A percentile compares a stretch with the other conserved stretches of the same genome.
These are phyloP conservation scores for Muscina levida DNA, from an alignment of 2,888 invertebrate species.

Conservation along the genomic window DNA sequence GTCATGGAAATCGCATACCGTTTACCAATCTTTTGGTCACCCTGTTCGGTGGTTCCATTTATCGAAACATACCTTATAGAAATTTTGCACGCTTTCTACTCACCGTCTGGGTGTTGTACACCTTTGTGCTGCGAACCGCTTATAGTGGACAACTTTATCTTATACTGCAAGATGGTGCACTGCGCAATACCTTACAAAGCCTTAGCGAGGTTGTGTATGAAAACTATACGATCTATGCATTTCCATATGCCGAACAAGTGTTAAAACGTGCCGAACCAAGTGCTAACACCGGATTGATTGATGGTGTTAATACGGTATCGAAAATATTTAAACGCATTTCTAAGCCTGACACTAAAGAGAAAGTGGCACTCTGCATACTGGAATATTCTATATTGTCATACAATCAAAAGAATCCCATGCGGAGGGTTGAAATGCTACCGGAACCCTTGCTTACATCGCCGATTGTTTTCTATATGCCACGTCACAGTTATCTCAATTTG, in stretches of 20 bases:
- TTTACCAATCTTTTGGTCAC: constrained; percentile 70
- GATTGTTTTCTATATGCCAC: constrained; percentile 74
- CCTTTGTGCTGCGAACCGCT: constrained; percentile 73
- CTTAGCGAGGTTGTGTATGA: constrained; percentile 69
- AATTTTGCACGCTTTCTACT: constrained; percentile 77
- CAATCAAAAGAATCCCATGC: constrained; percentile 64
- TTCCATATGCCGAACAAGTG: constrained; percentile 64
- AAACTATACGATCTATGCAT: constrained; percentile 69
- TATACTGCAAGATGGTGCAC: constrained; percentile 74
- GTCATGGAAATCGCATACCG: constrained; percentile 70
- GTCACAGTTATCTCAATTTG: constrained; percentile 71
- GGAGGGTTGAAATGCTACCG: constrained; percentile 67
- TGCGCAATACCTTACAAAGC: constrained; percentile 64
- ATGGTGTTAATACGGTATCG: constrained; percentile 24
- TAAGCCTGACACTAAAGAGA: constrained; percentile 40
- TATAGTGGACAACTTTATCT: constrained; percentile 74
- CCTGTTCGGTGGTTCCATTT: constrained; percentile 71
- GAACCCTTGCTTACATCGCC: constrained; percentile 70
- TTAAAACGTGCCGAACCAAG: constrained; percentile 46
- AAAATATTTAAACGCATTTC: constrained; percentile 27
- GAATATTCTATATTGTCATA: constrained; percentile 66
- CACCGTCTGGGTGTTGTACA: constrained; percentile 72
- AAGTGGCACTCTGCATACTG: constrained; percentile 61
- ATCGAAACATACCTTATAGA: constrained; percentile 68
- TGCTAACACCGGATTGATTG: constrained; percentile 37